Base-by-base conservation (phyloP, 2,113 vertebrate species). In the Paradisaea rubra region DNA sequence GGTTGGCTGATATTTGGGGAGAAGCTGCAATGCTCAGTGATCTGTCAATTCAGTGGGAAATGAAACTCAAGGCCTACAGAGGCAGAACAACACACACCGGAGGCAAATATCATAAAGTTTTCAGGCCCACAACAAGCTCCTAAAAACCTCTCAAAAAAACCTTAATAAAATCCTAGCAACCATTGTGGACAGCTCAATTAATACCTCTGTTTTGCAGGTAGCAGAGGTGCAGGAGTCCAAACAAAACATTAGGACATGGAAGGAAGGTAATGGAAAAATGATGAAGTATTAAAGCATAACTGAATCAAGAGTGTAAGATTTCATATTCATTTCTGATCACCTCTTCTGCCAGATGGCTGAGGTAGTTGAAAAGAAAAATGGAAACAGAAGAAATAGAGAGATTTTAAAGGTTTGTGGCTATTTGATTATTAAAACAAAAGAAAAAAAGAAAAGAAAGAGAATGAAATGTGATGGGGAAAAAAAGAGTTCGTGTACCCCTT, bases 211-310 rank as follows among this genome's bases (percentile, higher is more conserved):
- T 76, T 49, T 79, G 12, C 24, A 72, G 73, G 63, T 57, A 82
- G 65, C 19, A 41, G 64, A 59, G 30, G 7, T 49, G 21, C 1
- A 2, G 35, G 27, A 84, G 21, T 61, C 49, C 57, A 69, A 79
- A 92, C 21, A 61, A 82, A 95, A 81, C 0, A 1, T 53, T 77
- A 25, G 24, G 33, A 49, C 2, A 1, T 11, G 86, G 52, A 86
- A 86, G 19, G n/a, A 83, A 88, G 37, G 14, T 59, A 73, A 56
- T 49, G 37, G 35, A 39, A 86, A 95, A 92, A 63, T 63, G 9
- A 24, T 37, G 6, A 77, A 52, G 15, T 60, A 64, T 83, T 68
- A 64, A 64, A 95, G 42, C 2, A 10, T 41, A 86, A 78, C 35
- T 74, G 66, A 95, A 77, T 10, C 21, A 73, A 27, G 33, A 76